Conservation (phyloP, 2,888 invertebrate species). For the Drosophila robusta region DNA sequence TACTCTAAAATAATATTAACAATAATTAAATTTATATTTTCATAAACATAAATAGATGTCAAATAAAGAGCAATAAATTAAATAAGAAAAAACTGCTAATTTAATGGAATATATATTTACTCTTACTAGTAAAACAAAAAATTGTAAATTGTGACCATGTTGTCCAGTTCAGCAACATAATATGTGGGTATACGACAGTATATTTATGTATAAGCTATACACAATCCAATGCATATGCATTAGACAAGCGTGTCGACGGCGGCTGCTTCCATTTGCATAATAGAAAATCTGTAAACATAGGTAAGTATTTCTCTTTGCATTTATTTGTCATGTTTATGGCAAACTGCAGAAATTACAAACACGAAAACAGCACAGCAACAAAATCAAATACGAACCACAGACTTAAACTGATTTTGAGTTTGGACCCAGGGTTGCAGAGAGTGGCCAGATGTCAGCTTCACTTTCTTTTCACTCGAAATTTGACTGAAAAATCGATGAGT, state of each 20-base stretch:
- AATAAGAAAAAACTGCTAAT: too few relatives aligned
- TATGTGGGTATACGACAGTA: not conserved
- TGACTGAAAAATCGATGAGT: slow-evolving; percentile 43
- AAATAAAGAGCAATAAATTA: too few relatives aligned
- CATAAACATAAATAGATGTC: too few relatives aligned
- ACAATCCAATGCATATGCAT: slow-evolving; percentile 30
- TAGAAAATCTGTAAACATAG: slow-evolving; percentile 47
- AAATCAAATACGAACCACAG: slow-evolving; percentile 2
- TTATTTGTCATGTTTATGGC: slow-evolving; percentile 28
- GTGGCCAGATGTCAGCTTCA: slow-evolving; percentile 49
- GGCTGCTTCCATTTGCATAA: slow-evolving; percentile 55
- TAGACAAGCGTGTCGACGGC: slow-evolving; percentile 8
- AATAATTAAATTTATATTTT: too few relatives aligned
- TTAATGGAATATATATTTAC: too few relatives aligned
- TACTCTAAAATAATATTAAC: too few relatives aligned
- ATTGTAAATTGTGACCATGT: not conserved
- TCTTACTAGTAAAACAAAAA: too few relatives aligned
- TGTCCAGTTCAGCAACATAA: not conserved
- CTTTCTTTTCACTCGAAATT: slow-evolving; percentile 70
- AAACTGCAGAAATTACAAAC: slow-evolving; percentile 37
- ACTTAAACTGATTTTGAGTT: slow-evolving; percentile 12
- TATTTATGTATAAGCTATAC: not conserved
- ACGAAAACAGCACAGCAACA: slow-evolving; percentile 2
- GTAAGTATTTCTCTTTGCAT: slow-evolving; percentile 9
- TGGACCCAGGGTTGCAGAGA: slow-evolving; percentile 2